Base-by-base conservation (phyloP, 2,113 vertebrate species). In the Athene cunicularia region DNA sequence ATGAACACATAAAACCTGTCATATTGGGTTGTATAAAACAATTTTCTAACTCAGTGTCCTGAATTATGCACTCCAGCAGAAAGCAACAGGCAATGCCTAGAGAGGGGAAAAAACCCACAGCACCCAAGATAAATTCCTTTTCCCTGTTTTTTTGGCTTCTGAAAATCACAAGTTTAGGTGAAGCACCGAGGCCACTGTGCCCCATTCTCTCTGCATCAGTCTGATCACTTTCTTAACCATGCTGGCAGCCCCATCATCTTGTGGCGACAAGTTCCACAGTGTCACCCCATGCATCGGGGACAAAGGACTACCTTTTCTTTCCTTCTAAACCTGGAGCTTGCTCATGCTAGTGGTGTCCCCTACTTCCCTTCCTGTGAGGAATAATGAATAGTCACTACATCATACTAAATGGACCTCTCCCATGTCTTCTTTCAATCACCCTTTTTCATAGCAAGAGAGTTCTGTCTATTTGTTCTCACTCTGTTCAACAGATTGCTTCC, bases 401-500 rank as follows among this genome's bases (percentile, higher is more conserved):
- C 66, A 73, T 28, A 93, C 76, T 60, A 73, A 95, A 90, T 35
- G 30, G 81, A 75, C 66, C 43, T 90, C 66, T 95, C 77, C 56
- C 37, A 12, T 37, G 60, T 30, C 85, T 75, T 72, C 79, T 68
- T 90, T 93, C 92, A 90, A 5, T 80, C 81, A 30, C 53, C 0
- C 7, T 82, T 92, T 94, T 93, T 95, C 88, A 53, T 43, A 45
- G 66, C 43, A 49, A 64, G 66, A 80, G 56, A 74, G 56, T 90
- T 90, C 16, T 56, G 75, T 33, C 86, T 86, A 73, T 82, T 95
- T 88, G 88, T 94, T 92, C 83, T 92, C 7, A 1, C 56, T 75
- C 60, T 30, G 30, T 47, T 91, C 91, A 96, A 41, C 91, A 95
- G 96, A 91, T 94, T 93, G 94, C 71, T 70, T 81, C 80, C 52